These are phyloP conservation scores for Charina bottae DNA, from an alignment of 2,113 vertebrate genomes.

Conservation along the genomic window DNA sequence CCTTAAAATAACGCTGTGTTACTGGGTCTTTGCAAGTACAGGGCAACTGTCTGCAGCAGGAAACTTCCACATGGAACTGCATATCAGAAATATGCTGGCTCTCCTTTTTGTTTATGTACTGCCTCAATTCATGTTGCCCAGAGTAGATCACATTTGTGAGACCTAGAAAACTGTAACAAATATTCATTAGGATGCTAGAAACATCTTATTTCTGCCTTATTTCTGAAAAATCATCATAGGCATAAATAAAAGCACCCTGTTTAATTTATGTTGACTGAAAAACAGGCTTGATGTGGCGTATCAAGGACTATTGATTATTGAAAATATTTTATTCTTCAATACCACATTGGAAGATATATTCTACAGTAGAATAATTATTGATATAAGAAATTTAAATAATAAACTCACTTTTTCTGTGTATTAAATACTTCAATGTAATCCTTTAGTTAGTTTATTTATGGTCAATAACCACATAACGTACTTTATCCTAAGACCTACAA, in stretches of 20 bases:
- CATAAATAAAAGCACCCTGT: constrained; percentile 27
- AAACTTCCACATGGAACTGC: constrained; percentile 3
- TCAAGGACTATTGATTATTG: too few relatives aligned
- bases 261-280: constrained; percentile 7
- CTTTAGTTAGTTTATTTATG: too few relatives aligned
- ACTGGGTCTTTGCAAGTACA: too few relatives aligned
- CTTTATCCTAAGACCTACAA: too few relatives aligned
- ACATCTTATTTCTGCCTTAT: too few relatives aligned
- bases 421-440: background rate
- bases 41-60: too few relatives aligned
- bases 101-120: constrained; percentile 32
- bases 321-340: background rate
- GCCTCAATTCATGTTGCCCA: constrained; percentile 53
- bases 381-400: background rate
- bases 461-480: too few relatives aligned
- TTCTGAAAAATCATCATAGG: constrained; percentile 59
- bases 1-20: too few relatives aligned
- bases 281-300: too few relatives aligned
- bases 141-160: constrained; percentile 47
- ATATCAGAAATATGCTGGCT: constrained; percentile 5
- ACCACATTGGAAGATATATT: background rate
- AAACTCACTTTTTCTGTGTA: background rate
- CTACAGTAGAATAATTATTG: background rate
- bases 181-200: constrained; percentile 47
- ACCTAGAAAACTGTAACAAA: constrained; percentile 53